Conservation (phyloP, 2,113 vertebrate species). For the Scolopax mira region DNA sequence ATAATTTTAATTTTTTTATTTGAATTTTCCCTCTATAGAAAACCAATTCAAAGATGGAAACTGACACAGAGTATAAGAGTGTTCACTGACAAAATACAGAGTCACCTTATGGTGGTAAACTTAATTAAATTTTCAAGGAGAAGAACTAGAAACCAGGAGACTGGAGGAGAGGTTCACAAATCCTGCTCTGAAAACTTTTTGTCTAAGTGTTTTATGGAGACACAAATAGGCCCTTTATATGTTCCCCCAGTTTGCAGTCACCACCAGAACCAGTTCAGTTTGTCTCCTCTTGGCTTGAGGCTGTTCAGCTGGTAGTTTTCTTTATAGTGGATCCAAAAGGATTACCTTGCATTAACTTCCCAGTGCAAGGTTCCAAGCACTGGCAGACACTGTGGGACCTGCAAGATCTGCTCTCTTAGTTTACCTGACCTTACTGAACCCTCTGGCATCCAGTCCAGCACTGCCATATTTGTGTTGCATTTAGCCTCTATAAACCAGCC, state of each 20-base stretch:
- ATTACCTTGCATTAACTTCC: neutral
- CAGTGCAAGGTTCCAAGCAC: neutral
- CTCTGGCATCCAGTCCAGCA: neutral
- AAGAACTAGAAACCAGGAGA: neutral
- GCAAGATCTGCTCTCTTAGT: neutral
- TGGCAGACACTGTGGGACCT: neutral
- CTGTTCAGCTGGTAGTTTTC: neutral
- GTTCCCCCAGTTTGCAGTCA: neutral
- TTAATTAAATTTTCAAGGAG: neutral
- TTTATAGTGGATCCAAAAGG: neutral
- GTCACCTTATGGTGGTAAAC: neutral
- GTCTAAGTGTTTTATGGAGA: neutral
- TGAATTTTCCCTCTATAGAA: neutral
- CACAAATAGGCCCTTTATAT: neutral
- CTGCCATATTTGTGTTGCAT: neutral
- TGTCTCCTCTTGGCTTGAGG: neutral
- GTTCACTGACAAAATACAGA: neutral
- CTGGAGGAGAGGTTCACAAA: neutral
- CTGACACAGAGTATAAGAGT: neutral
- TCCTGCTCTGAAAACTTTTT: neutral
- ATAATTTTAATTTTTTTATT: neutral
- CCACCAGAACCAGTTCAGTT: neutral
- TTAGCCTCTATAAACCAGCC: neutral
- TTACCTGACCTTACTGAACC: neutral
- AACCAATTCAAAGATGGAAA: neutral